Evolutionary conservation across 2,888 invertebrate species (phyloP), one percentile per base, ranked within the genome.

Genomic region (Pseudanteris insignis): DNA sequence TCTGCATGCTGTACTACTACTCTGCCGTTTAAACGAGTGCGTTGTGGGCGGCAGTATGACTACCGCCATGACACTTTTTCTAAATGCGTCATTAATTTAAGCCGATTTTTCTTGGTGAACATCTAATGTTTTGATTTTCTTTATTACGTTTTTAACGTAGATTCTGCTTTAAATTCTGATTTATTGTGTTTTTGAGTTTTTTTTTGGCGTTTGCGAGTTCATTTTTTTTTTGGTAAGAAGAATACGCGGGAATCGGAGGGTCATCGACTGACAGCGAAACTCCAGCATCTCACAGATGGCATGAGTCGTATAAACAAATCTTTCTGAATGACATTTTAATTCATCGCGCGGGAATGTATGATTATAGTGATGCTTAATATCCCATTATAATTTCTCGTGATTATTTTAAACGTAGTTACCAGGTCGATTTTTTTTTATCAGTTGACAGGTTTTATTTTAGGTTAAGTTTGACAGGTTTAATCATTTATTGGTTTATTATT

Each of bases 261-360:
- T 70, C 68, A 73, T 66, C 72, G 72, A 70, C 68, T 71, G 69
- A 46, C 54, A 58, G 40, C 33, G 57, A 54, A 63, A 30, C 50
- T 51, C 44, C 62, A 66, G 38, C 50, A 47, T 51, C 68, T 72
- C 76, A 77, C 72, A 77, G 77, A 77, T 76, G 77, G 78, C 77
- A 75, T 54, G 63, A 66, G 67, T 66, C 70, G 66, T 70, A 65
- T 66, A 63, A 66, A 62, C 67, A 66, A 69, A 66, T 51, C 63
- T 67, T 67, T 62, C 47, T 55, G 53, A 54, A 54, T 70, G 65
- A 65, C 58, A 51, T 70, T 70, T 69, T 32, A 55, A 57, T 40
- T 44, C 37, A 50, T 55, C 47, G 15, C 61, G 64, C 68, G 67
- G 69, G 33, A 48, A 50, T 38, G 1, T 64, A 67, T n/a, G 26